Conservation (phyloP, 2,888 invertebrate species). For the Pyrgus malvae region DNA sequence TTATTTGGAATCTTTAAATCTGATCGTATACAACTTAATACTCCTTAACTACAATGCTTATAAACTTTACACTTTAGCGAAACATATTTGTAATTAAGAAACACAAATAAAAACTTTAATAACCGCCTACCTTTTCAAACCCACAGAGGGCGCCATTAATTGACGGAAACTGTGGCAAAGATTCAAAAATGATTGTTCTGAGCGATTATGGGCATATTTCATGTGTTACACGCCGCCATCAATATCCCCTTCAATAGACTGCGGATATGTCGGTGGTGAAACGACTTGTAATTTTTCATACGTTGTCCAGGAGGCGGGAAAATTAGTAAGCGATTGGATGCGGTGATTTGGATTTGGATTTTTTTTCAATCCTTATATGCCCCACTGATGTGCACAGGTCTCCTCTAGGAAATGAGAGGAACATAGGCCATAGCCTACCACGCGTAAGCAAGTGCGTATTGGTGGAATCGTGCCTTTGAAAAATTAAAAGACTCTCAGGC, state of each 20-base stretch:
- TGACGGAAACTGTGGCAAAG: not conserved
- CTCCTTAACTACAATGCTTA: too few species aligned
- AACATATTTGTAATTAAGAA: too few species aligned
- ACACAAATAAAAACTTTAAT: not conserved
- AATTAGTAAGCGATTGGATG: not conserved
- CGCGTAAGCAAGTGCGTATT: too few species aligned
- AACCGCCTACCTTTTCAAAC: not conserved
- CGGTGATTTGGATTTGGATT: not conserved
- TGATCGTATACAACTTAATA: too few species aligned
- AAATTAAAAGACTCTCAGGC: too few species aligned
- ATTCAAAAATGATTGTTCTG: constrained; percentile 14
- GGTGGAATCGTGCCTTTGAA: too few species aligned
- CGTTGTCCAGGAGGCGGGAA: not conserved
- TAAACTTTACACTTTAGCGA: too few species aligned
- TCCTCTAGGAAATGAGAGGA: too few species aligned
- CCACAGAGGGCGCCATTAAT: not conserved
- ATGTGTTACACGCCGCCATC: constrained; percentile 39
- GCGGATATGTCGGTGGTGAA: constrained; percentile 52
- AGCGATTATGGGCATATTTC: constrained; percentile 7
- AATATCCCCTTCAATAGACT: constrained; percentile 42
- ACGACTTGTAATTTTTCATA: constrained; percentile 59
- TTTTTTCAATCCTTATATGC: not conserved
- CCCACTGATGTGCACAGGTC: not conserved
- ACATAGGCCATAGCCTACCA: too few species aligned
- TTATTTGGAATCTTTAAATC: too few species aligned